Evolutionary conservation across 2,797 vertebrate genomes (phyloP).

Genomic region (Peromyscus nudipes): DNA sequence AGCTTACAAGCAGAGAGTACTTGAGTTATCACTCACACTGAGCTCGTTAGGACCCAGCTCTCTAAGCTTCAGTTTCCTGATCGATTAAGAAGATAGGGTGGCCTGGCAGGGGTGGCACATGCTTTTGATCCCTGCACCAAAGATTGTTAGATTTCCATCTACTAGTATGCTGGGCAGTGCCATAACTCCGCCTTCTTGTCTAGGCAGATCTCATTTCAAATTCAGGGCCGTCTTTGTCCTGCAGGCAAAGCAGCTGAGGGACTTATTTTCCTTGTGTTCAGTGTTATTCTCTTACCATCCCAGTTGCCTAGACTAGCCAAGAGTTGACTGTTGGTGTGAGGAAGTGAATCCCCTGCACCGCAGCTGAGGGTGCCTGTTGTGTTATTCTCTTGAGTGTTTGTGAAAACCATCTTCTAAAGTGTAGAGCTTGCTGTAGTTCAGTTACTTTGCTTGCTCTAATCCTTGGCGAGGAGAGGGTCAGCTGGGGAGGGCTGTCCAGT

Average conservation of each 20-base stretch:
- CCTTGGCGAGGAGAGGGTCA: not conserved
- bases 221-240: not conserved
- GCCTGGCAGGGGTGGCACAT: not conserved
- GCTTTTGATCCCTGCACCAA: not conserved
- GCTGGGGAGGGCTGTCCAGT: not conserved
- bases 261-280: not conserved
- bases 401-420: not conserved
- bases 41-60: not conserved
- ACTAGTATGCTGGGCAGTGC: not conserved
- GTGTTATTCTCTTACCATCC: not conserved
- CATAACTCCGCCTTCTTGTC: not conserved
- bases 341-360: not conserved
- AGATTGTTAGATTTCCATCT: not conserved
- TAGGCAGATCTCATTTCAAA: not conserved
- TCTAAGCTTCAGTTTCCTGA: not conserved
- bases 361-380: not conserved
- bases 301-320: not conserved
- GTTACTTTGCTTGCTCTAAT: not conserved
- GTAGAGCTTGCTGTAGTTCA: not conserved
- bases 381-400: not conserved
- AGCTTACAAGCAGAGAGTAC: not conserved
- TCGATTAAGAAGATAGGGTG: not conserved
- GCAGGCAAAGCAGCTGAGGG: not conserved
- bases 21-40: not conserved
- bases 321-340: not conserved